Conservation (phyloP, 2,113 vertebrate species). For the Rhipidura dahli region DNA sequence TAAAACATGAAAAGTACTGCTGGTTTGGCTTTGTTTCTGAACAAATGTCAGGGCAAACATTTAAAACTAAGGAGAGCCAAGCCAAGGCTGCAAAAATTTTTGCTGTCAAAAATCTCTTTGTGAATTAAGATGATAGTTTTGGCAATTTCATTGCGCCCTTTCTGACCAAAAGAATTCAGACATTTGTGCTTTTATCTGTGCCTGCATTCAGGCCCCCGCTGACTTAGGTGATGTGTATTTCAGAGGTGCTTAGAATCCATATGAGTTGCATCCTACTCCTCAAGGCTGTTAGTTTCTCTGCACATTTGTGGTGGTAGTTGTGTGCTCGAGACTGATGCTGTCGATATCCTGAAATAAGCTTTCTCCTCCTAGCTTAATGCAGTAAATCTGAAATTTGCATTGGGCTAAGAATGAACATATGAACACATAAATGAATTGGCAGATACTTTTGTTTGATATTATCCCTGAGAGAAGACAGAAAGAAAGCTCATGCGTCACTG, state of each 20-base stretch:
- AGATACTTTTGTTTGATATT: neutral
- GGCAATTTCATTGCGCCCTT: neutral
- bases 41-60: conserved; percentile 23
- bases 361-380: neutral
- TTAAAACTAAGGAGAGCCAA: conserved; percentile 5
- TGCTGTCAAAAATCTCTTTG: neutral
- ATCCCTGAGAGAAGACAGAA: neutral
- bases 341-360: neutral
- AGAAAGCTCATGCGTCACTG: neutral
- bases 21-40: conserved; percentile 49
- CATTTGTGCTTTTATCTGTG: neutral
- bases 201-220: neutral
- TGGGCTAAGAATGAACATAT: neutral
- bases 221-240: neutral
- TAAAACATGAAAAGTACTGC: conserved; percentile 53
- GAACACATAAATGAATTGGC: neutral
- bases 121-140: neutral
- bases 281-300: neutral
- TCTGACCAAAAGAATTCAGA: neutral
- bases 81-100: neutral
- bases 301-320: neutral
- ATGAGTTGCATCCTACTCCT: neutral
- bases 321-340: accelerated
- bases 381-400: neutral
- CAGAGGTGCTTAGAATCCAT: neutral